Percentiles rank a stretch among this genome's conserved stretches.
These are phyloP conservation scores for Sapajus apella DNA, from an alignment of 2,113 vertebrate species.

Conservation along the genomic window DNA sequence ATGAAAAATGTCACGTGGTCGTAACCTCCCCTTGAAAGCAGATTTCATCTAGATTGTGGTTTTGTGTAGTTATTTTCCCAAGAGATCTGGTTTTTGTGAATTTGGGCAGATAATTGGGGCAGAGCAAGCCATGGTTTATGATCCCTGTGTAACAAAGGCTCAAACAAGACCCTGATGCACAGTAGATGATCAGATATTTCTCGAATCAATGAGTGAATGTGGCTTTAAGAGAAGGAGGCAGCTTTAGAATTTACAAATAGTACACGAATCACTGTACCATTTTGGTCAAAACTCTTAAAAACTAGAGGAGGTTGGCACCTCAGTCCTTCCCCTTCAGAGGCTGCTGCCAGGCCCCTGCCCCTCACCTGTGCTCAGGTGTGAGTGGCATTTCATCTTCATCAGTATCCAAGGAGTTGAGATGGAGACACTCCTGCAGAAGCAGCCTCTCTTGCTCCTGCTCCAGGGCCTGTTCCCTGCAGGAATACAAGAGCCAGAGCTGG, in stretches of 20 bases:
- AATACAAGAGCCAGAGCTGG: neutral
- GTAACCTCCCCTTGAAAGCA: neutral
- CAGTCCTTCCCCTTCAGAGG: neutral
- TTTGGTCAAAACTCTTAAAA: neutral
- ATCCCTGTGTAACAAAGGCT: neutral
- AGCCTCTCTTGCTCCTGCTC: slow-evolving; percentile 19
- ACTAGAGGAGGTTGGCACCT: neutral
- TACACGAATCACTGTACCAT: neutral
- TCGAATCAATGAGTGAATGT: neutral
- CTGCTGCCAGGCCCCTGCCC: neutral
- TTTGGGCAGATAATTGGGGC: neutral
- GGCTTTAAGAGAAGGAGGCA: neutral
- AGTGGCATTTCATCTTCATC: neutral
- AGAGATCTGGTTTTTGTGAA: neutral
- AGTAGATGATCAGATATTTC: neutral
- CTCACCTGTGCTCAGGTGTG: slow-evolving; percentile 56
- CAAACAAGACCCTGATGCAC: neutral
- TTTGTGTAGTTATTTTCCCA: neutral
- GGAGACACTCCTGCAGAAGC: neutral
- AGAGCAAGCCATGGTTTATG: neutral
- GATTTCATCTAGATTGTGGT: neutral
- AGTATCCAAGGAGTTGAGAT: neutral
- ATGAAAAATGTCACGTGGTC: neutral
- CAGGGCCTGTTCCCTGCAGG: slow-evolving; percentile 47
- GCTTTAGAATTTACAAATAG: neutral